Percentiles rank a stretch among this genome's conserved stretches.
These are phyloP conservation scores for Picathartes gymnocephalus DNA, from an alignment of 2,113 vertebrate species.

Conservation along the genomic window DNA sequence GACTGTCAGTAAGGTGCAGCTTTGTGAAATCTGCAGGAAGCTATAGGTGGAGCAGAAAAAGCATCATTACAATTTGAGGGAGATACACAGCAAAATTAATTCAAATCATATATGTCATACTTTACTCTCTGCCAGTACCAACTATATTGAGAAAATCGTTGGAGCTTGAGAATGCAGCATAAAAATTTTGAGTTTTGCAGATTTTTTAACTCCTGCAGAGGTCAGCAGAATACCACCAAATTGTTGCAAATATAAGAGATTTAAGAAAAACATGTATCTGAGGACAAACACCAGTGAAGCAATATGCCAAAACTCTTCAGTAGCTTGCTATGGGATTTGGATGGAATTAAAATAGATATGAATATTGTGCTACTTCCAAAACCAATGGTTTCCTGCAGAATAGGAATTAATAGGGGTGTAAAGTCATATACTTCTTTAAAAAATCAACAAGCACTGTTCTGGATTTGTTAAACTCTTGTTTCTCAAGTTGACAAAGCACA, in stretches of 20 bases:
- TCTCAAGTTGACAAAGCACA: not conserved
- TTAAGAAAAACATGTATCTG: not conserved
- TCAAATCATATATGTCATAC: not conserved
- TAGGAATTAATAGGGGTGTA: not conserved
- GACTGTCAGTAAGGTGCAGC: slow-evolving; percentile 96
- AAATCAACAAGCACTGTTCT: not conserved
- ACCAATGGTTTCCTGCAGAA: not conserved
- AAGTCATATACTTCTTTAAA: not conserved
- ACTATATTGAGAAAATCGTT: not conserved
- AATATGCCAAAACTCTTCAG: not conserved
- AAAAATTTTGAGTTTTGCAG: not conserved
- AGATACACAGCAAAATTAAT: not conserved
- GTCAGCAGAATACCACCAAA: not conserved
- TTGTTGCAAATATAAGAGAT: not conserved
- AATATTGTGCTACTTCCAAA: not conserved
- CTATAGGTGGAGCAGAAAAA: slow-evolving; percentile 71
- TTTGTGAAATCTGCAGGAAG: slow-evolving; percentile 99
- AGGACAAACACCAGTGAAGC: not conserved
- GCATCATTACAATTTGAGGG: slow-evolving; percentile 55
- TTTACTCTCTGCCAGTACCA: not conserved
- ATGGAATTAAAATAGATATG: not conserved
- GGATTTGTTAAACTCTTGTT: not conserved
- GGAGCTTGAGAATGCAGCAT: not conserved
- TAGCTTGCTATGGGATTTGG: not conserved
- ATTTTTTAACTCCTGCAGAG: not conserved